These are phyloP conservation scores for Coturnix japonica DNA, from an alignment of 2,113 vertebrate genomes.

Conservation along the genomic window DNA sequence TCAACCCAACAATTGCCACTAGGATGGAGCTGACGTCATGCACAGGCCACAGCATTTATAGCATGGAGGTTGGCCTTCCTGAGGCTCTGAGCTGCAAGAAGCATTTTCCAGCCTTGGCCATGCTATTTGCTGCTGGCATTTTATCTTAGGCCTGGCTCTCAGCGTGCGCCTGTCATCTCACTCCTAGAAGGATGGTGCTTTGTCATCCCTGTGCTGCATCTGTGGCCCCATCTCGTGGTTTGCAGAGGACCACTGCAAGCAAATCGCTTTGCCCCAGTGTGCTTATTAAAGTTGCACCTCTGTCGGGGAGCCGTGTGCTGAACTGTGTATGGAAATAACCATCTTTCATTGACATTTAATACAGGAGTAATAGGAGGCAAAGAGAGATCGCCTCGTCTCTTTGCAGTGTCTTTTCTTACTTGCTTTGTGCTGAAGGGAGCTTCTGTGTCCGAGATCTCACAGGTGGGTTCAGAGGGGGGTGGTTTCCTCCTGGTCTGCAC, in stretches of 20 bases:
- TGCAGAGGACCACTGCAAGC: slow-evolving; percentile 8
- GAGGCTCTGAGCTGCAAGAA: slow-evolving; percentile 27
- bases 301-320: not conserved
- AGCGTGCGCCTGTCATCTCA: not conserved
- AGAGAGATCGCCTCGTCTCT: not conserved
- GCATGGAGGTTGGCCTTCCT: slow-evolving; percentile 56
- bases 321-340: slow-evolving; percentile 12
- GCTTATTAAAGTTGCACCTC: not conserved
- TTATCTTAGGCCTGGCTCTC: not conserved
- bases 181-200: not conserved
- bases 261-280: not conserved
- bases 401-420: not conserved
- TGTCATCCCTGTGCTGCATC: fast-evolving
- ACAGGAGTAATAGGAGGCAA: not conserved
- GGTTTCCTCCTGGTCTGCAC: not conserved
- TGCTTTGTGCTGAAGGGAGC: not conserved
- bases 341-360: not conserved
- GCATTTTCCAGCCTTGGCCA: not conserved
- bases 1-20: slow-evolving; percentile 43
- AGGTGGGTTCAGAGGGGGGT: not conserved
- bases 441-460: not conserved
- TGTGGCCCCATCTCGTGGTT: not conserved
- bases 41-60: slow-evolving; percentile 62
- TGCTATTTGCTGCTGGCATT: not conserved
- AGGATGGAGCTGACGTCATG: slow-evolving; percentile 50